Evolutionary conservation across 2,797 vertebrate genomes (phyloP).

Genomic region (Platalea minor): DNA sequence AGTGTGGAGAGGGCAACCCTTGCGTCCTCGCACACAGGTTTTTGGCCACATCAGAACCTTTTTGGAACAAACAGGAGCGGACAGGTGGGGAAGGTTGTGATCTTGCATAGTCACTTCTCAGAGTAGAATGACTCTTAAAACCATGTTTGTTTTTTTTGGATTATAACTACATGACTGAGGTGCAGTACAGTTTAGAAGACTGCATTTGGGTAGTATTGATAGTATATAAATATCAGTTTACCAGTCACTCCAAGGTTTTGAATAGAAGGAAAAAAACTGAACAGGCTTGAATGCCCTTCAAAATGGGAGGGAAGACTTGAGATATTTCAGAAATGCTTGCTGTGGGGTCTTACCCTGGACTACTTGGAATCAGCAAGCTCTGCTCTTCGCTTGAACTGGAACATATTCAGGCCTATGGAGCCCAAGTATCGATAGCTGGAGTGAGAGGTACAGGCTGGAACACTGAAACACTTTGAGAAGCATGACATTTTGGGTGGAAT

Average conservation of each 20-base stretch:
- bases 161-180: background rate
- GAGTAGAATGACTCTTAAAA: background rate
- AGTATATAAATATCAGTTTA: background rate
- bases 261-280: background rate
- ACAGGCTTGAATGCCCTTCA: background rate
- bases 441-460: background rate
- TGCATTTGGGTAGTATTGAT: background rate
- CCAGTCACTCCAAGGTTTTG: background rate
- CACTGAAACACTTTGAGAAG: background rate
- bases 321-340: background rate
- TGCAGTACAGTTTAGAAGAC: background rate
- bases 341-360: background rate
- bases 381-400: background rate
- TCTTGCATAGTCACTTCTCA: background rate
- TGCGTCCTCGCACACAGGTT: accelerated
- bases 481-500: background rate
- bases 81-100: background rate
- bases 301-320: background rate
- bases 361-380: background rate
- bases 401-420: background rate
- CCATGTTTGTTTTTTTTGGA: background rate
- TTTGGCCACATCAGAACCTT: background rate
- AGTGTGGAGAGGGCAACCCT: background rate
- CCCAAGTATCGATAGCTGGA: background rate
- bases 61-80: background rate